Percentiles rank a stretch among this genome's conserved stretches.
phyloP scores from a whole-genome alignment of 1,140 invertebrate species.

The Atta cephalotes region DNA sequence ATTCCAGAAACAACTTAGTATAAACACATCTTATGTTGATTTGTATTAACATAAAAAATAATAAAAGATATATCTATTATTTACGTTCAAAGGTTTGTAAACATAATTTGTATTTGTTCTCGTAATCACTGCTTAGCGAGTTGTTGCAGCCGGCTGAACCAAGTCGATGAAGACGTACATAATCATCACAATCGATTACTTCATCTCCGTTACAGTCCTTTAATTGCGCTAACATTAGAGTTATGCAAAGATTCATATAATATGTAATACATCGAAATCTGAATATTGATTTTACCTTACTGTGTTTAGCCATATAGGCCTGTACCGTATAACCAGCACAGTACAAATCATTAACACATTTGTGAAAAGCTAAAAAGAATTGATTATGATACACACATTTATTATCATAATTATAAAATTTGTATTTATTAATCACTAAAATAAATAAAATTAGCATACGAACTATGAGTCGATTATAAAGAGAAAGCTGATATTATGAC shows the following conservation, averaged over 20 bases:
- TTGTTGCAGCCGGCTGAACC: conserved; percentile 91
- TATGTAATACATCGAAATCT: not conserved
- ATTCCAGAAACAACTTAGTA: no score
- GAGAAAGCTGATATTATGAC: no score
- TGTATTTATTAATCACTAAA: not conserved
- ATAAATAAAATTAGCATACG: no score
- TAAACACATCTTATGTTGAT: no score
- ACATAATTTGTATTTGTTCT: conserved; percentile 67
- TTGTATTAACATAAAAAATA: no score
- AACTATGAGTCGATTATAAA: no score
- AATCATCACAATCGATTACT: conserved; percentile 93
- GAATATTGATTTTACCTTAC: conserved; percentile 87
- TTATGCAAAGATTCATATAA: not conserved
- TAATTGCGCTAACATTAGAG: not conserved
- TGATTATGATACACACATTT: not conserved
- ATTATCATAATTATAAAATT: not conserved
- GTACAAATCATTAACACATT: conserved; percentile 90
- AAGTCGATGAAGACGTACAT: conserved; percentile 92
- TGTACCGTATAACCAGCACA: conserved; percentile 92
- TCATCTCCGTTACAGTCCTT: conserved; percentile 94
- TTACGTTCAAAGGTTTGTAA: not conserved
- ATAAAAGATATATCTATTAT: no score
- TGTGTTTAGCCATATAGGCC: conserved; percentile 93
- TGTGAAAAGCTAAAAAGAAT: not conserved
- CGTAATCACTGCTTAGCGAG: not conserved